Conservation (phyloP, 1,140 invertebrate genomes). For the Whitmania pigra region DNA sequence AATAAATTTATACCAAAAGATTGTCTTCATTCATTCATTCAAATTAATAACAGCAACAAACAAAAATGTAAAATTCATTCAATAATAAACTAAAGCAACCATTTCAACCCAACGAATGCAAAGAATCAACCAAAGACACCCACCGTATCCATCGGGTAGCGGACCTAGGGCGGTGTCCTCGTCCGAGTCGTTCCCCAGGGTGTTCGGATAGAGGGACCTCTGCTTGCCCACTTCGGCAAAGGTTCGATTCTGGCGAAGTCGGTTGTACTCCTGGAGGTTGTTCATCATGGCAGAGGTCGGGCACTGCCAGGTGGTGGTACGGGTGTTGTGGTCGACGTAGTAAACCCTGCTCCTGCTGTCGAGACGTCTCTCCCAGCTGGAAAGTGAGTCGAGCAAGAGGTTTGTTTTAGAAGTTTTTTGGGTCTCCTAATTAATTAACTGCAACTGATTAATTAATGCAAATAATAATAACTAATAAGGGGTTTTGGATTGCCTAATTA, state of each 20-base stretch:
- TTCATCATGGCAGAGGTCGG: constrained; percentile 69
- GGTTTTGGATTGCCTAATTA: too few species aligned
- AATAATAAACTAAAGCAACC: background rate
- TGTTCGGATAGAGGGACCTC: constrained; percentile 35
- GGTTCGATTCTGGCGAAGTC: constrained; percentile 48
- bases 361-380: constrained; percentile 78
- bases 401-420: too few species aligned
- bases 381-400: too few species aligned
- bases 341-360: constrained; percentile 72
- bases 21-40: too few species aligned
- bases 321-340: constrained; percentile 90
- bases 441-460: too few species aligned
- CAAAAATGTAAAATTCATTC: too few species aligned
- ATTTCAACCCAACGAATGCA: background rate
- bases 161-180: constrained; percentile 52
- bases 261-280: constrained; percentile 79
- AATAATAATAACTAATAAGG: too few species aligned
- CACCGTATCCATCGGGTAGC: constrained; percentile 77
- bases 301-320: constrained; percentile 88
- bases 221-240: constrained; percentile 35
- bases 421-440: too few species aligned
- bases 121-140: constrained; percentile 19
- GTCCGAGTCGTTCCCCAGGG: background rate
- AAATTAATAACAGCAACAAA: too few species aligned
- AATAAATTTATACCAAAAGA: too few species aligned